Base-by-base conservation (phyloP, 2,113 vertebrate species). In the Myotis davidii region DNA sequence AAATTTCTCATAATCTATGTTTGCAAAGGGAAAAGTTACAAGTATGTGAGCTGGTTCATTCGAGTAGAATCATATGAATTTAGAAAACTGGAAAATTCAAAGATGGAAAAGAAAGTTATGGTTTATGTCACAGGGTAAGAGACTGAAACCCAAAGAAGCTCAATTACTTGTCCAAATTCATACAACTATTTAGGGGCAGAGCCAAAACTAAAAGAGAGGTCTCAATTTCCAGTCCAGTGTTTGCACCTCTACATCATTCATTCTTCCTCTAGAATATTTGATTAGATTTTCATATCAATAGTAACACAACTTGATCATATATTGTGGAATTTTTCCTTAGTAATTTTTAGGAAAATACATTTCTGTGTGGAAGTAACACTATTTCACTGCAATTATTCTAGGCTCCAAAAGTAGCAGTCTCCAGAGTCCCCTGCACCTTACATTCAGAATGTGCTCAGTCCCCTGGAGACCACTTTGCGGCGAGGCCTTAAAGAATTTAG, bases 381-480 rank as follows among this genome's bases (percentile, higher is more conserved):
- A 13, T 39, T 70, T 64, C 59, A 50, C 42, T 29, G 29, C 25
- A 61, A 37, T 23, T 50, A 12, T 91, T 74, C 86, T 81, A 70
- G 23, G 37, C 20, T 89, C 32, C 52, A 6, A 87, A 85, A 83
- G 56, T 39, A 77, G 87, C 3, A 54, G 50, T 83, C 78, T 95
- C 78, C 64, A 84, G 79, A 42, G 16, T 81, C 42, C 56, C 92
- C 52, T 64, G 29, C 42, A 76, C 56, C 45, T 48, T 54, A 93
- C 45, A 93, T 88, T 81, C 70, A 87, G 34, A 86, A 69, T 69
- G 81, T 85, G 72, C 81, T 87, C 37, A 70, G 39, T 85, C 14
- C 89, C 67, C 84, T 42, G 27, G 76, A 67, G 92, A 90, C 34
- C 20, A 7, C 34, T 87, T 87, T 90, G 65, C 84, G 67, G 9